Evolutionary conservation across 2,888 invertebrate genomes (phyloP).

Genomic region (Yponomeuta cagnagella): DNA sequence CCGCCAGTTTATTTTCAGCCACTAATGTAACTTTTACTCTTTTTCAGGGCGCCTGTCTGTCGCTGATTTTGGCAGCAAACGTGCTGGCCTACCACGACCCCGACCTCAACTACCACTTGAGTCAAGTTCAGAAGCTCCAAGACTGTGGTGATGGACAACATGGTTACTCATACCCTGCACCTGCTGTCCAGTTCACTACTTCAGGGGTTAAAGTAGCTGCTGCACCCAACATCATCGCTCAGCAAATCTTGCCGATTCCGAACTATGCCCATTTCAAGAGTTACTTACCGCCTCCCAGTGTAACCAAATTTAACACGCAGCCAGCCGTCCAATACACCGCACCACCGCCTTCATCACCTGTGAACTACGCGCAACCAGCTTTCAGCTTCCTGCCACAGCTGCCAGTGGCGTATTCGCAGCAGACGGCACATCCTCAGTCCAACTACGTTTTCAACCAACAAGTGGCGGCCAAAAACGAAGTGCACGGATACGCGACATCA

Average conservation of each 20-base stretch:
- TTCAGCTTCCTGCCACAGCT: background rate
- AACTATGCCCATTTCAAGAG: conserved; percentile 25
- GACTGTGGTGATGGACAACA: conserved; percentile 37
- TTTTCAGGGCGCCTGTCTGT: conserved; percentile 50
- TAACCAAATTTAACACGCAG: background rate
- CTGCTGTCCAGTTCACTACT: conserved; percentile 68
- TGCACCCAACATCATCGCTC: conserved; percentile 24
- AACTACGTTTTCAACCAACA: conserved; percentile 5
- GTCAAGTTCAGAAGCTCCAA: conserved; percentile 52
- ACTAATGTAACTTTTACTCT: background rate
- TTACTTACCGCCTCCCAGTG: conserved; percentile 23
- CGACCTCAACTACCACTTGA: conserved; percentile 64
- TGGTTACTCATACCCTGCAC: conserved; percentile 74
- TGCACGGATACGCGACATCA: conserved; percentile 73
- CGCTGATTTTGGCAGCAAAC: conserved; percentile 37
- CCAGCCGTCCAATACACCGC: background rate
- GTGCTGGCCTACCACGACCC: conserved; percentile 63
- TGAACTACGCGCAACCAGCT: background rate
- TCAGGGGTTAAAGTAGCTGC: conserved; percentile 43
- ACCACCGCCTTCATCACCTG: background rate
- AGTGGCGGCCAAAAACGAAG: conserved; percentile 36
- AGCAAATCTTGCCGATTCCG: conserved; percentile 24
- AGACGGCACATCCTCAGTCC: background rate
- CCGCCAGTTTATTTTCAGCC: too few relatives aligned
- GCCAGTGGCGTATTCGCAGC: background rate